Percentiles rank a stretch among this genome's conserved stretches.
Evolutionary conservation across 2,113 vertebrate species (phyloP).

Genomic region (Trogon surrucura): DNA sequence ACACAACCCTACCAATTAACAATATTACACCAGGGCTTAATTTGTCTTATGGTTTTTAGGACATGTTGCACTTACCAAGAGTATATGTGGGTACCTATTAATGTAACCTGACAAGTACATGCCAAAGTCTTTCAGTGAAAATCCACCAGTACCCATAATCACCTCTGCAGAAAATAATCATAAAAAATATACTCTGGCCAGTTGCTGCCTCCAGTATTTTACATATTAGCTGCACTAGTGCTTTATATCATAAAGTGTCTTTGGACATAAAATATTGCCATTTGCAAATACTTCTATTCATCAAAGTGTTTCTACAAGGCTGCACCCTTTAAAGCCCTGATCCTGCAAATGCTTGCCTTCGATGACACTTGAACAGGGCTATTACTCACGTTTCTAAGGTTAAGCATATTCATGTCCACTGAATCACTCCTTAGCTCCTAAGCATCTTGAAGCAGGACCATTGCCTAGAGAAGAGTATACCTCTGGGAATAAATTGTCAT

Average conservation of each 20-base stretch:
- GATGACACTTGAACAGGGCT: neutral
- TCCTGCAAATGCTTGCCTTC: slow-evolving; percentile 4
- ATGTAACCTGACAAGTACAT: neutral
- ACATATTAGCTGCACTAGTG: neutral
- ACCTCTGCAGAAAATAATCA: neutral
- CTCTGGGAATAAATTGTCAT: slow-evolving; percentile 36
- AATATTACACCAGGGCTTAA: neutral
- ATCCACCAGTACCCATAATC: neutral
- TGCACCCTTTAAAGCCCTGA: neutral
- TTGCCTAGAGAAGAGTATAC: neutral
- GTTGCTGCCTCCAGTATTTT: neutral
- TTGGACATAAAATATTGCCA: neutral
- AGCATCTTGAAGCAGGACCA: slow-evolving; percentile 17
- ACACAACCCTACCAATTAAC: neutral
- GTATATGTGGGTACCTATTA: neutral
- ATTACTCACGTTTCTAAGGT: slow-evolving; percentile 20
- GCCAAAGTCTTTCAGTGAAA: neutral
- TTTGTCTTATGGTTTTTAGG: slow-evolving; percentile 1
- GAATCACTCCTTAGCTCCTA: neutral
- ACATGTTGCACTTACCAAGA: neutral
- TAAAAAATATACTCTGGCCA: neutral
- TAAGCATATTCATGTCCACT: neutral
- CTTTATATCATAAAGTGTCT: neutral
- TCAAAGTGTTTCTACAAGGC: slow-evolving; percentile 22
- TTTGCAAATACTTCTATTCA: neutral